Evolutionary conservation across 2,888 invertebrate genomes (phyloP).

Genomic region (Diaperis boleti): DNA sequence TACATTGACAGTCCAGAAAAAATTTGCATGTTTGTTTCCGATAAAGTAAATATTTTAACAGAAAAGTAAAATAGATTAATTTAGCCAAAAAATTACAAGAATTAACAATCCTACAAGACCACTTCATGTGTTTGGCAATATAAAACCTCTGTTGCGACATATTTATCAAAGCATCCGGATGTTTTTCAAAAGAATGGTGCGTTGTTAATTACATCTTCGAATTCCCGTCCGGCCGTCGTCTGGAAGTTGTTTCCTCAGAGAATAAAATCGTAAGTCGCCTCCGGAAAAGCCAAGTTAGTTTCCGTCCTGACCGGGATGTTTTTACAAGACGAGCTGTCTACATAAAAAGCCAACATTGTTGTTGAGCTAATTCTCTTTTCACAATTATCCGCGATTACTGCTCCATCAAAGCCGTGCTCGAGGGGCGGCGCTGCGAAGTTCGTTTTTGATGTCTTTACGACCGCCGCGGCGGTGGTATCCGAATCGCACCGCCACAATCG

Average conservation of each 20-base stretch:
- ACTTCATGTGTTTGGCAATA: too few relatives aligned
- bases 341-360: constrained; percentile 65
- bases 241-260: constrained; percentile 47
- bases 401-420: constrained; percentile 62
- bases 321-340: constrained; percentile 60
- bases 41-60: too few relatives aligned
- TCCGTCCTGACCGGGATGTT: constrained; percentile 60
- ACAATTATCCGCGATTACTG: constrained; percentile 66
- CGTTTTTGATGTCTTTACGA: constrained; percentile 61
- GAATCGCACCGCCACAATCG: constrained; percentile 45
- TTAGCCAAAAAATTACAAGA: too few relatives aligned
- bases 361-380: constrained; percentile 63
- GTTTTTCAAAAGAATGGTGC: background rate
- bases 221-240: constrained; percentile 7
- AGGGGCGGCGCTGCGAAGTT: constrained; percentile 48
- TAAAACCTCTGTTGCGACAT: background rate
- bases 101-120: too few relatives aligned
- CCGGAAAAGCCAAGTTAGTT: constrained; percentile 60
- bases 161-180: background rate
- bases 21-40: too few relatives aligned
- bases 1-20: too few relatives aligned
- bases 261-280: constrained; percentile 58
- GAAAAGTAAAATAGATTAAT: too few relatives aligned
- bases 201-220: constrained; percentile 20
- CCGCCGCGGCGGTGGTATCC: constrained; percentile 55